Conservation (phyloP, 1,140 invertebrate genomes). For the Tribolium madens region DNA sequence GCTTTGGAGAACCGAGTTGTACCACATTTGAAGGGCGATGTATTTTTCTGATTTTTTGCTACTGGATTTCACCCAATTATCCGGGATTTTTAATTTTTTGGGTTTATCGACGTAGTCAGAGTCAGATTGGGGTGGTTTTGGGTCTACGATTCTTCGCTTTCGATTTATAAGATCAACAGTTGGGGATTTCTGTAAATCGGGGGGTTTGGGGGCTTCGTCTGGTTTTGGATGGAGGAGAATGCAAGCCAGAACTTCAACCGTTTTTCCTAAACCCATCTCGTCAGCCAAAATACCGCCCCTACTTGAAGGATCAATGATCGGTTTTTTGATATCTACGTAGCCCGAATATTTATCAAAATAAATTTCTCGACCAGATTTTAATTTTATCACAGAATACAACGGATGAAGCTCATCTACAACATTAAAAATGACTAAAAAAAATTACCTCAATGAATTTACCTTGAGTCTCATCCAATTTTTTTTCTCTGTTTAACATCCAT, state of each 20-base stretch:
- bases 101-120: not conserved
- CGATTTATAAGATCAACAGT: not conserved
- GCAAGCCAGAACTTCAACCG: constrained; percentile 80
- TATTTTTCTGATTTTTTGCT: constrained; percentile 50
- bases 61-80: constrained; percentile 47
- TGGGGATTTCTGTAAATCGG: not conserved
- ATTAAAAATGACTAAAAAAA: constrained; percentile 51
- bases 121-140: not conserved
- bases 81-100: constrained; percentile 50
- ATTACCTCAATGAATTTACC: constrained; percentile 39
- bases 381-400: constrained; percentile 63
- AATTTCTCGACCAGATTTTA: constrained; percentile 63
- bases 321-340: constrained; percentile 62
- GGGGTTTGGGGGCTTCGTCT: not conserved
- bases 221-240: constrained; percentile 72
- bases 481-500: constrained; percentile 78
- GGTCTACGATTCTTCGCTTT: not conserved
- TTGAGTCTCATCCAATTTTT: constrained; percentile 23
- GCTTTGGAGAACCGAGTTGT: constrained; percentile 53
- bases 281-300: constrained; percentile 85
- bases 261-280: constrained; percentile 90
- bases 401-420: constrained; percentile 62
- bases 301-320: constrained; percentile 60
- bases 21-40: constrained; percentile 57
- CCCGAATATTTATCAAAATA: constrained; percentile 71